Conservation (phyloP, 1,140 invertebrate genomes). For the Sipha flava region DNA sequence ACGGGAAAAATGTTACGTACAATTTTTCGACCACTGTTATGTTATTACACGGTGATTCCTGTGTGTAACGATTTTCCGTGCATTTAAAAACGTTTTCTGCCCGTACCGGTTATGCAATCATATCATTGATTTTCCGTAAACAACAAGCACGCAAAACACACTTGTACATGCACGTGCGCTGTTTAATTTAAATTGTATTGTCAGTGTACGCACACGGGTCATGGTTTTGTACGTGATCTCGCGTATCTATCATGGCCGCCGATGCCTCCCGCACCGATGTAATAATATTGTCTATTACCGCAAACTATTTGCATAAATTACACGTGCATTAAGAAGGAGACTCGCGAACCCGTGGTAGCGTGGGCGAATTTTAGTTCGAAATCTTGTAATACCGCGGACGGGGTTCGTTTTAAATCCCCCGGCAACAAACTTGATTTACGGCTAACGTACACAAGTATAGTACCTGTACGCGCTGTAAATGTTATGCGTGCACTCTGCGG, state of each 20-base stretch:
- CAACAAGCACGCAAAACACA: neutral
- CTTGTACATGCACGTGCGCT: neutral
- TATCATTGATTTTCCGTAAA: too few relatives aligned
- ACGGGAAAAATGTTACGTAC: too few relatives aligned
- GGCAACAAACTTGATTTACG: neutral
- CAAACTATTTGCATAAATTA: constrained; percentile 10
- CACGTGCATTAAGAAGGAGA: too few relatives aligned
- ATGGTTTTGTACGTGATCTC: constrained; percentile 3
- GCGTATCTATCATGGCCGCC: neutral
- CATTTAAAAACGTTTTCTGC: too few relatives aligned
- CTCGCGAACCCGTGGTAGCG: too few relatives aligned
- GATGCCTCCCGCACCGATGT: neutral
- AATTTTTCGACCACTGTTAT: too few relatives aligned
- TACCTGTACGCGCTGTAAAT: too few relatives aligned
- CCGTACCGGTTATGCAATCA: too few relatives aligned
- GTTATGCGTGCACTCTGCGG: too few relatives aligned
- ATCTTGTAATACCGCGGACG: neutral
- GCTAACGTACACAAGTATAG: too few relatives aligned
- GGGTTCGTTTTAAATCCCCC: neutral
- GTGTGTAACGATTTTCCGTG: too few relatives aligned
- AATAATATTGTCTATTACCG: neutral
- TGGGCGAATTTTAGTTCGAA: neutral
- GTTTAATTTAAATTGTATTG: neutral
- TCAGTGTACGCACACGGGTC: neutral
- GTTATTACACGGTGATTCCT: too few relatives aligned